Percentiles rank a stretch among this genome's conserved stretches.
phyloP scores from a whole-genome alignment of 2,888 invertebrate species.

The Alloscopus bannaensis region DNA sequence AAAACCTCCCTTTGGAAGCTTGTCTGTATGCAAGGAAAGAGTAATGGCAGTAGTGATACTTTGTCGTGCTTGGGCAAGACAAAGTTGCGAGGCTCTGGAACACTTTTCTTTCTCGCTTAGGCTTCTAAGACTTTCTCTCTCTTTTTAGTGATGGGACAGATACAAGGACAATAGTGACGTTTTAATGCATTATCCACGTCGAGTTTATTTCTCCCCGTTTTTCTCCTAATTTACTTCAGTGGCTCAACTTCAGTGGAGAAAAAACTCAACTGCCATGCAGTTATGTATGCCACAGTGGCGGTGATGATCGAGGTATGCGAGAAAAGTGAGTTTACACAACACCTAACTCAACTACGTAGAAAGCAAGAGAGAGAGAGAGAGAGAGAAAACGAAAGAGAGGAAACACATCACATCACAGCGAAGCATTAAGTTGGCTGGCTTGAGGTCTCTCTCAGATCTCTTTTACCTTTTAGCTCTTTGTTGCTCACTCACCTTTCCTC shows the following conservation, averaged over 20 bases:
- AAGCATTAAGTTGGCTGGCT: background rate
- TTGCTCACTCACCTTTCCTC: constrained; percentile 10
- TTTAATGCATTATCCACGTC: constrained; percentile 64
- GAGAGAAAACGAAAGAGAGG: constrained; percentile 1
- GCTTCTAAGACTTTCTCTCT: constrained; percentile 32
- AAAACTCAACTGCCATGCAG: background rate
- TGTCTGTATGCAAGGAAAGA: constrained; percentile 2
- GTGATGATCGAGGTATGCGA: background rate
- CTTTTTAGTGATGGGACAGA: constrained; percentile 49
- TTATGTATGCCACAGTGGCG: background rate
- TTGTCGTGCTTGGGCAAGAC: background rate
- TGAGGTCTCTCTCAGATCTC: constrained; percentile 2
- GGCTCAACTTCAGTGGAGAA: background rate
- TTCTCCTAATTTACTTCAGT: constrained; percentile 30
- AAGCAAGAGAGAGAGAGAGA: no score
- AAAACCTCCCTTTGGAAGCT: no score
- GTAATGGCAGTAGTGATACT: constrained; percentile 5
- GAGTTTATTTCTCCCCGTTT: constrained; percentile 35
- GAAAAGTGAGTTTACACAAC: constrained; percentile 24
- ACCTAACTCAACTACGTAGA: constrained; percentile 11
- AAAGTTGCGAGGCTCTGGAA: background rate
- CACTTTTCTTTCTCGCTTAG: background rate
- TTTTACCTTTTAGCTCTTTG: background rate
- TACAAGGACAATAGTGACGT: constrained; percentile 57
- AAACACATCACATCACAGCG: no score